A percentile compares a stretch with the other conserved stretches of the same genome.
Evolutionary conservation across 2,113 vertebrate species (phyloP).

Genomic region (Hyaena hyaena): DNA sequence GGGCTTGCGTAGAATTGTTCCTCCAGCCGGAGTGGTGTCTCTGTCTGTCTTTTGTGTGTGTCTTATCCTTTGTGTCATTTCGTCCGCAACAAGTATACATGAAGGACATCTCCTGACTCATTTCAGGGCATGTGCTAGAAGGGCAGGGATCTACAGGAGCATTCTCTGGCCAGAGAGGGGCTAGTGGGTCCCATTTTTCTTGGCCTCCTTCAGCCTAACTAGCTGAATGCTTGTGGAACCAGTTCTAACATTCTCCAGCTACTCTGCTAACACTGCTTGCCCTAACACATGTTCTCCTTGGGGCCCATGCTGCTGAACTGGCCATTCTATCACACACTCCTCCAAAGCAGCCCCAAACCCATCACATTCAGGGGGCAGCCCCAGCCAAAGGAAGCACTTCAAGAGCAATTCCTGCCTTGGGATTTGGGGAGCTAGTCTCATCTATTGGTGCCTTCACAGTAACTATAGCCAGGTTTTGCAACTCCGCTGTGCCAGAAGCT

Average conservation of each 20-base stretch:
- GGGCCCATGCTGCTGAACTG: neutral
- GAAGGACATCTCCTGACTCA: neutral
- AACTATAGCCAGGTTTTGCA: neutral
- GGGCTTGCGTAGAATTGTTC: too few species aligned
- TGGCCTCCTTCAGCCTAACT: neutral
- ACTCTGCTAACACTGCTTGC: neutral
- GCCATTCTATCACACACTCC: neutral
- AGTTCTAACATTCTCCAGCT: neutral
- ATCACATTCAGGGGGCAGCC: neutral
- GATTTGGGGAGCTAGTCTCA: neutral
- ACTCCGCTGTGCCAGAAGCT: neutral
- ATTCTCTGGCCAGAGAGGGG: neutral
- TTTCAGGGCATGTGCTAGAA: neutral
- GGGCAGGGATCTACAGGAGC: neutral
- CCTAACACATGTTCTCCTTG: neutral
- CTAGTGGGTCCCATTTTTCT: neutral
- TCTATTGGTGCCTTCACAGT: neutral
- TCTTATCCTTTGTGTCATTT: too few species aligned
- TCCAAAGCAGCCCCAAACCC: neutral
- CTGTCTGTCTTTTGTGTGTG: too few species aligned
- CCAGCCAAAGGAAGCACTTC: neutral
- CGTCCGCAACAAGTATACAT: neutral
- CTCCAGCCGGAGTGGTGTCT: too few species aligned
- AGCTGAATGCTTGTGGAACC: neutral
- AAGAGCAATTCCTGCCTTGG: neutral